Evolutionary conservation across 2,888 invertebrate species (phyloP).

Genomic region (Drosophila maculinotata): DNA sequence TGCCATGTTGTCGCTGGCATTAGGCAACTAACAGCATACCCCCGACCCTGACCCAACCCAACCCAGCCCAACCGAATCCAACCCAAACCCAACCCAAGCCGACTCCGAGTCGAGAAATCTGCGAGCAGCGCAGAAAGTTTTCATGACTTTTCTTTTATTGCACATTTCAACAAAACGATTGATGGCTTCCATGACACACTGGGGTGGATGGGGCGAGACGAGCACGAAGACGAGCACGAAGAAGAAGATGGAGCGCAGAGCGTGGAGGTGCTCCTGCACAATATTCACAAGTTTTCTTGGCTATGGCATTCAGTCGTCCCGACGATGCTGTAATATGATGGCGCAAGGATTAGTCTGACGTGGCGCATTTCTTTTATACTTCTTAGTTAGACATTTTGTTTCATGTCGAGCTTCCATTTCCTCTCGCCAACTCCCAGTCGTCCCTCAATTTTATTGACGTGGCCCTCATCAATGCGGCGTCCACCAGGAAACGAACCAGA

Average conservation of each 20-base stretch:
- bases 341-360: constrained; percentile 83
- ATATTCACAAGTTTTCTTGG: constrained; percentile 81
- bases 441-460: constrained; percentile 38
- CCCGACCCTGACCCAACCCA: constrained; percentile 23
- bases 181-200: constrained; percentile 83
- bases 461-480: constrained; percentile 57
- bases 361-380: constrained; percentile 73
- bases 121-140: constrained; percentile 81
- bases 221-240: constrained; percentile 5
- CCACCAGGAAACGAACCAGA: constrained; percentile 29
- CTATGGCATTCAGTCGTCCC: constrained; percentile 45
- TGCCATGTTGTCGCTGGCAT: constrained; percentile 78
- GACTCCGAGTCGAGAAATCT: constrained; percentile 63
- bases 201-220: constrained; percentile 14
- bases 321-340: constrained; percentile 75
- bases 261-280: constrained; percentile 36
- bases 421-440: constrained; percentile 7
- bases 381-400: constrained; percentile 75
- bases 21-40: constrained; percentile 68
- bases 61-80: constrained; percentile 5
- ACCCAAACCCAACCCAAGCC: constrained; percentile 13
- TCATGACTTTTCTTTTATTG: constrained; percentile 83
- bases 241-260: constrained; percentile 22
- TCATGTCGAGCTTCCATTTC: constrained; percentile 61
- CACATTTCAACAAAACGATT: constrained; percentile 84